These are phyloP conservation scores for Clunio marinus DNA, from an alignment of 2,888 invertebrate species.

Conservation along the genomic window DNA sequence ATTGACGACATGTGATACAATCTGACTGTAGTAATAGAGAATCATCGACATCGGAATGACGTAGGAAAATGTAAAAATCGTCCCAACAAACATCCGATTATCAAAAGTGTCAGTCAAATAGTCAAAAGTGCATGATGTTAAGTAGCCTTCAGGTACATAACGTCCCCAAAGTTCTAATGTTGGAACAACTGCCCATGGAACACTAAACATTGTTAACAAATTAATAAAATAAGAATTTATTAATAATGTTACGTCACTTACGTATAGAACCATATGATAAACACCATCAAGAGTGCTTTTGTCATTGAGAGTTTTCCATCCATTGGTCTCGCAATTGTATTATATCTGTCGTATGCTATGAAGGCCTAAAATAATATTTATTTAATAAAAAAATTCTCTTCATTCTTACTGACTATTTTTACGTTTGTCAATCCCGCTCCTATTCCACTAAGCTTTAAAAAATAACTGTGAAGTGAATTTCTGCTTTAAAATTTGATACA, in stretches of 20 bases:
- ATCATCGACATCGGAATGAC: conserved; percentile 72
- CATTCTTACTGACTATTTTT: not conserved
- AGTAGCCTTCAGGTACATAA: conserved; percentile 73
- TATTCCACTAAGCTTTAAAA: not conserved
- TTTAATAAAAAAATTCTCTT: not conserved
- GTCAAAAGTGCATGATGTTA: conserved; percentile 81
- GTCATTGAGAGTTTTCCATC: conserved; percentile 75
- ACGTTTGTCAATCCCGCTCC: not conserved
- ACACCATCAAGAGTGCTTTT: conserved; percentile 72
- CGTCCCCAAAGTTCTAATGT: conserved; percentile 80
- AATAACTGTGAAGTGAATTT: not conserved
- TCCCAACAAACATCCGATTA: conserved; percentile 69
- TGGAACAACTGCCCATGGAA: conserved; percentile 79
- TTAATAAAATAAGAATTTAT: not conserved
- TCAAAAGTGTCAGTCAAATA: conserved; percentile 75
- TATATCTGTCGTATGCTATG: conserved; percentile 47
- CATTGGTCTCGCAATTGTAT: conserved; percentile 75
- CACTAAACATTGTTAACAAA: conserved; percentile 60
- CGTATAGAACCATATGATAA: conserved; percentile 59
- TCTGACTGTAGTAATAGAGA: conserved; percentile 78
- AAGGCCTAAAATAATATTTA: not conserved
- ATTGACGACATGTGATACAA: conserved; percentile 79
- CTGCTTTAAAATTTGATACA: too few species aligned
- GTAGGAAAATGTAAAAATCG: conserved; percentile 74
- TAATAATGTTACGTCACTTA: not conserved